Conservation (phyloP, 2,113 vertebrate species). For the Grammomys surdaster region DNA sequence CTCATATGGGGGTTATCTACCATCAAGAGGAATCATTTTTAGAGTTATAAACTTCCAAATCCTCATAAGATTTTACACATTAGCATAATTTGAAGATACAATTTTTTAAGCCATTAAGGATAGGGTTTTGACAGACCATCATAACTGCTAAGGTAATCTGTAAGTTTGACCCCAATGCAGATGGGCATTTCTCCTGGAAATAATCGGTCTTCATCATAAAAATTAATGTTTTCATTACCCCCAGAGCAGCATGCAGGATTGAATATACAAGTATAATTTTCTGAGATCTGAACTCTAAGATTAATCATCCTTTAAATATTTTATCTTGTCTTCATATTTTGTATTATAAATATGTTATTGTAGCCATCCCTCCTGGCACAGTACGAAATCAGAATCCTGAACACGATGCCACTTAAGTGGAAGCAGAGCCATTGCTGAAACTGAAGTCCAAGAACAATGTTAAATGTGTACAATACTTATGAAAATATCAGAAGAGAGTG, state of each 20-base stretch:
- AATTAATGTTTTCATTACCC: constrained; percentile 67
- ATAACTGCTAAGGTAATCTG: not conserved
- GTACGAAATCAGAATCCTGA: constrained; percentile 25
- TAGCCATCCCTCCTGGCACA: constrained; percentile 55
- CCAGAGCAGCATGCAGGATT: constrained; percentile 54
- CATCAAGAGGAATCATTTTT: not conserved
- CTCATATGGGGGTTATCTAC: not conserved
- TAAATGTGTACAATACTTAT: constrained; percentile 73
- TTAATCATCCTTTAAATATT: constrained; percentile 81
- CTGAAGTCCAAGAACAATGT: not conserved
- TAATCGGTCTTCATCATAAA: not conserved
- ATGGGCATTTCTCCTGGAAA: constrained; percentile 61
- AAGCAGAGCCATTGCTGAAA: constrained; percentile 38
- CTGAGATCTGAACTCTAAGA: constrained; percentile 75
- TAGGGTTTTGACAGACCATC: not conserved
- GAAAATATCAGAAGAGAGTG: constrained; percentile 28
- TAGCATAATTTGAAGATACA: not conserved
- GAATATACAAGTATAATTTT: constrained; percentile 75
- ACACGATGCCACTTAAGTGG: constrained; percentile 49
- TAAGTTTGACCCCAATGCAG: not conserved
- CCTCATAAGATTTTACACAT: not conserved
- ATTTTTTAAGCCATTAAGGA: not conserved
- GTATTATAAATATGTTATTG: constrained; percentile 61
- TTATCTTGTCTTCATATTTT: constrained; percentile 70
- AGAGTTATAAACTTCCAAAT: not conserved